Base-by-base conservation (phyloP, 2,113 vertebrate genomes). In the Embiotoca jacksoni region DNA sequence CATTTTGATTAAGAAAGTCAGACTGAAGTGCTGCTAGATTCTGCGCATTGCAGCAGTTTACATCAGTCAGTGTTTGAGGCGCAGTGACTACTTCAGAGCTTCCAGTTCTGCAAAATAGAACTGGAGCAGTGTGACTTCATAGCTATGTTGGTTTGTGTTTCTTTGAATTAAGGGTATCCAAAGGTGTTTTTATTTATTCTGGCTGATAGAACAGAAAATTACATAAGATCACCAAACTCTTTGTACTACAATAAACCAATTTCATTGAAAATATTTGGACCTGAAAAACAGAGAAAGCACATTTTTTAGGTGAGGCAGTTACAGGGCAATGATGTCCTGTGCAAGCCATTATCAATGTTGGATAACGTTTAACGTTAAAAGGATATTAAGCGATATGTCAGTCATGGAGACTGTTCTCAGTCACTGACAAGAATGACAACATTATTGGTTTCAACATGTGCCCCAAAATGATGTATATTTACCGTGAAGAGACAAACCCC, bases 21-120 rank as follows among this genome's bases (percentile, higher is more conserved):
- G 61, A 37, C 54, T 37, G 37, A 62, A 44, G 23, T 23, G 23
- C 23, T 47, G 62, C 41, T 8, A 31, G 44, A 55, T 41, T 33
- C 35, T 53, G 56, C 6, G 50, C 67, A 80, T 72, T 91, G 86
- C 84, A 87, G 67, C 74, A 83, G 59, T 75, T 84, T 75, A 66
- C 74, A 15, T 83, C 74, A 83, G 60, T 64, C 73, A 36, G 36
- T 62, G 13, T 77, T 67, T 13, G 57, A 81, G 33, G 35, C 60
- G 11, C 31, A 23, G 57, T 33, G 60, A 58, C 7, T 47, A 4
- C 41, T 74, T 70, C 53, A 61, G 46, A 65, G 56, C 67, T 41
- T 7, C 50, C 37, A 16, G 35, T 23, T 44, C n/a, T 13, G 5
- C n/a, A 16, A 37, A 75, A 31, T 6, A 41, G 0, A 49, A n/a